These are phyloP conservation scores for Macrobrachium rosenbergii DNA, from an alignment of 1,140 invertebrate species.

Conservation along the genomic window DNA sequence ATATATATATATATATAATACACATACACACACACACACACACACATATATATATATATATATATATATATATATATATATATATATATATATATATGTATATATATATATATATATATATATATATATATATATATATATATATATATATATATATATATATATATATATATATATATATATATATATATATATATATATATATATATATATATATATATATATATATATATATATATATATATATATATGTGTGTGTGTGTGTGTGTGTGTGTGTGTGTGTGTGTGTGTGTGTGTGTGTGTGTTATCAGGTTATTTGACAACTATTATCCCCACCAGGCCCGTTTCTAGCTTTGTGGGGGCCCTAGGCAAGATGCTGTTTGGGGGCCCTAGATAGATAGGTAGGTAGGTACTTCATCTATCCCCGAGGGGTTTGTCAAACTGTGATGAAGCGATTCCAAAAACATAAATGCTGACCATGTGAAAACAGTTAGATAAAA, in stretches of 20 bases:
- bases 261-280: not conserved
- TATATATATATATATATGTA: not conserved
- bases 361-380: no score
- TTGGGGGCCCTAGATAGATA: no score
- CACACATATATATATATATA: not conserved
- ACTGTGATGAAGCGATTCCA: no score
- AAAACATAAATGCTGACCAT: no score
- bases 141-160: not conserved
- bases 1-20: constrained; percentile 6
- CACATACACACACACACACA: no score
- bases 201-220: constrained; percentile 2
- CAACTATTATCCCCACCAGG: no score
- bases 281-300: not conserved
- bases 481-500: no score
- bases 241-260: not conserved
- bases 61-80: not conserved
- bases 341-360: no score
- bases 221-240: not conserved
- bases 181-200: constrained; percentile 2
- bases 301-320: no score
- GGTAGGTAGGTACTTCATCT: no score
- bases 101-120: not conserved
- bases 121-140: not conserved
- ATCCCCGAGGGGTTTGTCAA: no score
- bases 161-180: not conserved